Evolutionary conservation across 2,888 invertebrate genomes (phyloP).

Genomic region (Chrysodeixis includens): DNA sequence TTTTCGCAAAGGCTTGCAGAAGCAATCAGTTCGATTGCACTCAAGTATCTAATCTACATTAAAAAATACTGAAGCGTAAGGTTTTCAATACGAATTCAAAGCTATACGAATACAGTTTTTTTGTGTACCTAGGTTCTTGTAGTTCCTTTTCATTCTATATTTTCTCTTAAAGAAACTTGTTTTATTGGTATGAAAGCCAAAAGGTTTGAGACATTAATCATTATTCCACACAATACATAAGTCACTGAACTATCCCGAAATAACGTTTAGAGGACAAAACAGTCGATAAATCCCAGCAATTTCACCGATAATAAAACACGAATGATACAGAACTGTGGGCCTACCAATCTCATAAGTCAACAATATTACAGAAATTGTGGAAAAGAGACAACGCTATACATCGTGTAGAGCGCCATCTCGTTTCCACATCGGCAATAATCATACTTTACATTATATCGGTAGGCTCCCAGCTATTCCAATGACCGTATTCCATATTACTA

Average conservation of each 20-base stretch:
- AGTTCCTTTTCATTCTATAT: not conserved
- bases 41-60: slow-evolving; percentile 1
- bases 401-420: too few species aligned
- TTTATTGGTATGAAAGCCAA: not conserved
- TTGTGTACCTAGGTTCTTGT: not conserved
- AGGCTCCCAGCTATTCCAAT: slow-evolving; percentile 49
- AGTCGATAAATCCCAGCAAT: slow-evolving; percentile 52
- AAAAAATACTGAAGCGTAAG: not conserved
- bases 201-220: slow-evolving; percentile 4
- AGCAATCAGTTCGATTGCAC: slow-evolving; percentile 4
- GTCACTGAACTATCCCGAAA: slow-evolving; percentile 32
- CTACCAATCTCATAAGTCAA: too few species aligned
- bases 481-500: slow-evolving; percentile 63
- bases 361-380: too few species aligned
- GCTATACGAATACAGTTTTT: not conserved
- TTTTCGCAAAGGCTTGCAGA: not conserved
- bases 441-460: too few species aligned
- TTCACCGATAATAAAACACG: slow-evolving; percentile 54
- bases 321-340: slow-evolving; percentile 55
- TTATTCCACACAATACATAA: slow-evolving; percentile 13
- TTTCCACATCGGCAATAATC: too few species aligned
- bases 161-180: not conserved
- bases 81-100: not conserved
- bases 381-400: too few species aligned
- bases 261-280: slow-evolving; percentile 36